Evolutionary conservation across 2,888 invertebrate genomes (phyloP).

Genomic region (Meiosimyza decipiens): DNA sequence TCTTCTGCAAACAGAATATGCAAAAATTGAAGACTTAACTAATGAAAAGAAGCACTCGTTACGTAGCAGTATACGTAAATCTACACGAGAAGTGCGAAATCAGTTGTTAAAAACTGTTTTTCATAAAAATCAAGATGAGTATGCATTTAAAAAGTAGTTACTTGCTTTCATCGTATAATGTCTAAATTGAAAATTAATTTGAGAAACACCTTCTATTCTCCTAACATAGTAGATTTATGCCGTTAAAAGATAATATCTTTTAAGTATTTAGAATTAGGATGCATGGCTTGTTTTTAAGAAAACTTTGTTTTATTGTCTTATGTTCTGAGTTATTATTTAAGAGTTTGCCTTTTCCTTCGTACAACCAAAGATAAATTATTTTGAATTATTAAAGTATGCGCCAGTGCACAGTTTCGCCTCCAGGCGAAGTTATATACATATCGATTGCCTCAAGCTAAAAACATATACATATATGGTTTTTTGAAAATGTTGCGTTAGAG

Average conservation of each 20-base stretch:
- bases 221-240: constrained; percentile 7
- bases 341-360: too few species aligned
- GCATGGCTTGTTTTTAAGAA: too few species aligned
- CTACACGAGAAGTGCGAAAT: constrained; percentile 62
- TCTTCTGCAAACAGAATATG: constrained; percentile 53
- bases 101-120: constrained; percentile 62
- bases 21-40: constrained; percentile 56
- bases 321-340: too few species aligned
- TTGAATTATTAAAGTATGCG: too few species aligned
- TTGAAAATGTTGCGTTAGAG: too few species aligned
- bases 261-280: constrained; percentile 2
- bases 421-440: too few species aligned
- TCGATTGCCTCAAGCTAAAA: too few species aligned
- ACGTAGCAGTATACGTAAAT: constrained; percentile 59
- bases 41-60: constrained; percentile 60
- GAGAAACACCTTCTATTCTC: neutral
- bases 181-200: neutral
- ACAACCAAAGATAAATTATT: too few species aligned
- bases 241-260: constrained; percentile 6
- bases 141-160: constrained; percentile 54
- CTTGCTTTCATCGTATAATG: constrained; percentile 21
- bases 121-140: constrained; percentile 63
- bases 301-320: too few species aligned
- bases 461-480: too few species aligned
- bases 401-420: too few species aligned